A percentile compares a stretch with the other conserved stretches of the same genome.
Evolutionary conservation across 1,140 invertebrate species (phyloP).

Genomic region (Drosophila nigromelanica): DNA sequence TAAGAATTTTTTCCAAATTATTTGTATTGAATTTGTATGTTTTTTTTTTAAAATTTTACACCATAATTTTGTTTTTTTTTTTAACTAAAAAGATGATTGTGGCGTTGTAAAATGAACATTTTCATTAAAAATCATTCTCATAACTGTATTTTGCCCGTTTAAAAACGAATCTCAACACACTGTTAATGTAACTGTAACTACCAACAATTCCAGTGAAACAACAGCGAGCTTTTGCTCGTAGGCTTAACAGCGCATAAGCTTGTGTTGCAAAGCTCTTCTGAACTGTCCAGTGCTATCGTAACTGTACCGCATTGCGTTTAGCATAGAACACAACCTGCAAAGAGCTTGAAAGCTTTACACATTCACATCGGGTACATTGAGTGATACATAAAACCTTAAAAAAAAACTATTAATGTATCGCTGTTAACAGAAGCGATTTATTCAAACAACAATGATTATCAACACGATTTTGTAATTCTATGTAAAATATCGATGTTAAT

Average conservation of each 20-base stretch:
- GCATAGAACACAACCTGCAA: conserved; percentile 33
- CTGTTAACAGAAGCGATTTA: too few relatives aligned
- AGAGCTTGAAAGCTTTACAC: conserved; percentile 1
- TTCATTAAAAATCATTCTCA: neutral
- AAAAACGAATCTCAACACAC: conserved; percentile 12
- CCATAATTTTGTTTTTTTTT: too few relatives aligned
- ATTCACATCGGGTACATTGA: neutral
- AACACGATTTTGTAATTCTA: too few relatives aligned
- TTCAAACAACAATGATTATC: too few relatives aligned
- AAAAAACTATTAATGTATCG: too few relatives aligned
- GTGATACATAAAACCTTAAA: too few relatives aligned
- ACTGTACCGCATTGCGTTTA: conserved; percentile 23
- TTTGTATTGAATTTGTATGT: too few relatives aligned
- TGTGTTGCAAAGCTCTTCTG: conserved; percentile 11
- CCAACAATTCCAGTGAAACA: neutral
- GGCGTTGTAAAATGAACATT: too few relatives aligned
- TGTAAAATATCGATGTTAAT: too few relatives aligned
- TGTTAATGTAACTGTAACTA: neutral
- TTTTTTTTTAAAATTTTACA: too few relatives aligned
- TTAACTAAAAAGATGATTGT: too few relatives aligned
- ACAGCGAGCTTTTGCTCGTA: conserved; percentile 19
- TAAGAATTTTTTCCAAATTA: too few relatives aligned
- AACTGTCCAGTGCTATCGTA: conserved; percentile 1
- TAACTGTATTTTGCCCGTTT: neutral
- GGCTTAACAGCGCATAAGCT: conserved; percentile 9